Percentiles rank a stretch among this genome's conserved stretches.
Evolutionary conservation across 2,797 vertebrate species (phyloP).

Genomic region (Spheniscus humboldti): DNA sequence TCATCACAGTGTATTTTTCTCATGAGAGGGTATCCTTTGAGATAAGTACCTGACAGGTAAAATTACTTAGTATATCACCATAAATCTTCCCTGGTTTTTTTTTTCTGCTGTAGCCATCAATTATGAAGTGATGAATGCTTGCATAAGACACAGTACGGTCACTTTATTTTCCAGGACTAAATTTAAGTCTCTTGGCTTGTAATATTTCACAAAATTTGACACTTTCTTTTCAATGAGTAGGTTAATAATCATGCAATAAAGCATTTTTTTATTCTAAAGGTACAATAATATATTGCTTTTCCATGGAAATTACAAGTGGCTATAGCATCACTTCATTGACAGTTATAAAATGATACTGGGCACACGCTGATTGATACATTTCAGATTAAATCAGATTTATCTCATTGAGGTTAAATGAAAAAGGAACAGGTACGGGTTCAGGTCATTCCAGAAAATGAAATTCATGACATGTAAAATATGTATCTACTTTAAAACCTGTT

Average conservation of each 20-base stretch:
- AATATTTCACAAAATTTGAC: constrained; percentile 16
- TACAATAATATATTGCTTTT: not conserved
- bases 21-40: not conserved
- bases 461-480: not conserved
- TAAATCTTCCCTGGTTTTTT: not conserved
- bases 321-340: not conserved
- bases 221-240: not conserved
- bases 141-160: not conserved
- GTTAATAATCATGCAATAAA: not conserved
- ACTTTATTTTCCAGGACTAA: constrained; percentile 15
- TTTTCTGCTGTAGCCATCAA: not conserved
- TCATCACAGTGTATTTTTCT: not conserved
- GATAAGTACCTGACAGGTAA: not conserved
- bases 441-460: not conserved
- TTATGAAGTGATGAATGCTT: constrained; percentile 34
- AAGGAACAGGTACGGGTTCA: not conserved
- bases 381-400: not conserved
- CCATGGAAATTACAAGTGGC: not conserved
- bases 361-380: not conserved
- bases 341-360: not conserved
- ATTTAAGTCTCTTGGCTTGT: not conserved
- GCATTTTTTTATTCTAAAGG: not conserved
- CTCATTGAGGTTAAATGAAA: not conserved
- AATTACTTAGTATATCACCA: not conserved
- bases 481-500: not conserved